Conservation (phyloP, 1,140 invertebrate species). For the Venturia canescens region DNA sequence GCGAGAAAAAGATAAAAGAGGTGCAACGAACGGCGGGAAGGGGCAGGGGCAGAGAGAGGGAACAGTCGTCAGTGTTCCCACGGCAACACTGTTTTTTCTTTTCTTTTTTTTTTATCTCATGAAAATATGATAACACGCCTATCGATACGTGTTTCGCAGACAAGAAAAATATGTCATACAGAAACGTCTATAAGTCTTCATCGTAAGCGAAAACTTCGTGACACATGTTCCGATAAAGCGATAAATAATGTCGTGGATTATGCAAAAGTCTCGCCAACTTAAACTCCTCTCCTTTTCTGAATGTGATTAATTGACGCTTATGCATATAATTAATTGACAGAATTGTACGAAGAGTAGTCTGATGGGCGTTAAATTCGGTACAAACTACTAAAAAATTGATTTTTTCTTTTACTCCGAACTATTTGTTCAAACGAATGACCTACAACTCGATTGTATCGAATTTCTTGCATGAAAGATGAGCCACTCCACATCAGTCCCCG, state of each 20-base stretch:
- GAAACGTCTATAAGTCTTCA: not conserved
- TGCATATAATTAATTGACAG: too few relatives aligned
- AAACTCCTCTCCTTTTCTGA: not conserved
- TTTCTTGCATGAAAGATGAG: too few relatives aligned
- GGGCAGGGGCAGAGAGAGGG: not conserved
- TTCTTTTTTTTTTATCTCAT: not conserved
- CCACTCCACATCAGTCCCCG: too few relatives aligned
- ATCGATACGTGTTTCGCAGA: not conserved
- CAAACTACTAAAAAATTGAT: too few relatives aligned
- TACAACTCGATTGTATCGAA: too few relatives aligned
- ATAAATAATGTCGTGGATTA: slow-evolving; percentile 8
- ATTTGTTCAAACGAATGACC: too few relatives aligned
- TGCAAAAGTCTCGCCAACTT: not conserved
- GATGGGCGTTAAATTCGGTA: too few relatives aligned
- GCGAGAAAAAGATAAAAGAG: not conserved
- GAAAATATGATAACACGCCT: slow-evolving; percentile 11
- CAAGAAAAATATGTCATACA: slow-evolving; percentile 3
- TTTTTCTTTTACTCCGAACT: too few relatives aligned
- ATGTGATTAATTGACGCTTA: too few relatives aligned
- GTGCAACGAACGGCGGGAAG: not conserved
- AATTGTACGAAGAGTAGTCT: too few relatives aligned
- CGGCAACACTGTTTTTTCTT: not conserved
- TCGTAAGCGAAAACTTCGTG: too few relatives aligned
- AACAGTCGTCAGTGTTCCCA: not conserved
- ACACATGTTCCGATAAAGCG: not conserved